Evolutionary conservation across 2,113 vertebrate genomes (phyloP), one percentile per base, ranked within the genome.

Genomic region (zebrafish (Danio rerio)): DNA sequence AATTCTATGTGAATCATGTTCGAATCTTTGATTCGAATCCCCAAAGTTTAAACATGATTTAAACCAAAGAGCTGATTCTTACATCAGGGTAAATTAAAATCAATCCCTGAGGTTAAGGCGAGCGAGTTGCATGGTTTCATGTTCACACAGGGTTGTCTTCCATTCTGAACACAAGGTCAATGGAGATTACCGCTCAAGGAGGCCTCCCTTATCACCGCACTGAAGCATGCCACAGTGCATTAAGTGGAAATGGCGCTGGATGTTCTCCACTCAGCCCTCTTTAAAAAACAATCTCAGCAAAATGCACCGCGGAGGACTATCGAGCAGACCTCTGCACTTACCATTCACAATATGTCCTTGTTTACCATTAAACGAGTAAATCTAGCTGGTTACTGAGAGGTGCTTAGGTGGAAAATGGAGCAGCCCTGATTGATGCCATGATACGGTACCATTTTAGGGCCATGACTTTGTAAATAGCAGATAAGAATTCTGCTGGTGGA

Each of bases 341-440:
- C 15, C 16, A 79, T 70, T 61, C 62, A 82, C 70, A 80, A 80
- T 75, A 43, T 80, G 76, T 72, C 43, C 59, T 80, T 73, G 73
- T 83, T 83, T 78, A 83, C n/a, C 82, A 81, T 78, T 78, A 84
- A 81, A 83, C 73, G 55, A 81, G 82, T 68, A 66, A 73, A 86
- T 81, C 78, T 78, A 49, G 61, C n/a, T 42, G 43, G 49, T 80
- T 86, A 74, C 66, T 5, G 42, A 43, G 66, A 74, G 78, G 73
- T 62, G 45, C 71, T 56, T 61, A n/a, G 20, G 78, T 84, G 52
- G 52, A 77, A 77, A 71, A 68, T 53, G 42, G 66, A 73, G 80
- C 45, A 55, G 42, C 6, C 0, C 73, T 66, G 49, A 62, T 52
- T 55, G 52, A 59, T 63, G 45, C 69, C 58, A 62, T 77, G 76